phyloP scores from a whole-genome alignment of 2,888 invertebrate species.

The Leptinotarsa peninsularis region DNA sequence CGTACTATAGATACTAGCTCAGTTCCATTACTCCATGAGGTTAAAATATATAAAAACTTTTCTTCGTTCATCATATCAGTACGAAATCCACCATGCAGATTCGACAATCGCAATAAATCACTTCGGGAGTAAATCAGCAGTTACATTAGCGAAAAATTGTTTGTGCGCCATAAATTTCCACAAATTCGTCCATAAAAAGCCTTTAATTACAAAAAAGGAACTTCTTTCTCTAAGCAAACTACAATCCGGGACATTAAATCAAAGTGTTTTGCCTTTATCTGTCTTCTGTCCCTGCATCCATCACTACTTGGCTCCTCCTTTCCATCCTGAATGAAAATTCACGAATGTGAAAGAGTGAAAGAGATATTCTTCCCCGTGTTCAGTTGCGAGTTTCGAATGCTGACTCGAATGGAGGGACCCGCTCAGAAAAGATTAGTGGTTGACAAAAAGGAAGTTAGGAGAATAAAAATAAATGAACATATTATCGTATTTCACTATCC shows the following conservation, averaged over 20 bases:
- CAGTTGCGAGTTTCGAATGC: slow-evolving; percentile 21
- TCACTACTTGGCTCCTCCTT: slow-evolving; percentile 64
- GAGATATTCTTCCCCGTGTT: slow-evolving; percentile 23
- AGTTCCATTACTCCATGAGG: not conserved
- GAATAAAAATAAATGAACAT: no score
- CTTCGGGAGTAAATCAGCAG: slow-evolving; percentile 44
- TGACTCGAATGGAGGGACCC: not conserved
- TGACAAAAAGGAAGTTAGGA: not conserved
- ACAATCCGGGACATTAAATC: slow-evolving; percentile 66
- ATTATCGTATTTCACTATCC: no score
- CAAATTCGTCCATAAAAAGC: slow-evolving; percentile 59
- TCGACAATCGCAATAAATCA: slow-evolving; percentile 30
- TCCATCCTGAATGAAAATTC: slow-evolving; percentile 42
- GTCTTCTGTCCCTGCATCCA: slow-evolving; percentile 66
- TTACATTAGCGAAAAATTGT: slow-evolving; percentile 51
- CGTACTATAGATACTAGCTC: not conserved
- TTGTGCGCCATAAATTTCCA: slow-evolving; percentile 56
- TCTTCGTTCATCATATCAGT: slow-evolving; percentile 8
- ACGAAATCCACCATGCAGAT: slow-evolving; percentile 27
- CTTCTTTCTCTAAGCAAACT: slow-evolving; percentile 65
- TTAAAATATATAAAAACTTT: no score
- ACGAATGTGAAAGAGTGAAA: slow-evolving; percentile 35
- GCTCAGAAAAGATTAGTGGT: not conserved
- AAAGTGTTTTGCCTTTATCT: slow-evolving; percentile 68
- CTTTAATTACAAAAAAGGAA: slow-evolving; percentile 66